These are phyloP conservation scores for Pollicipes pollicipes DNA, from an alignment of 1,140 invertebrate species.

Conservation along the genomic window DNA sequence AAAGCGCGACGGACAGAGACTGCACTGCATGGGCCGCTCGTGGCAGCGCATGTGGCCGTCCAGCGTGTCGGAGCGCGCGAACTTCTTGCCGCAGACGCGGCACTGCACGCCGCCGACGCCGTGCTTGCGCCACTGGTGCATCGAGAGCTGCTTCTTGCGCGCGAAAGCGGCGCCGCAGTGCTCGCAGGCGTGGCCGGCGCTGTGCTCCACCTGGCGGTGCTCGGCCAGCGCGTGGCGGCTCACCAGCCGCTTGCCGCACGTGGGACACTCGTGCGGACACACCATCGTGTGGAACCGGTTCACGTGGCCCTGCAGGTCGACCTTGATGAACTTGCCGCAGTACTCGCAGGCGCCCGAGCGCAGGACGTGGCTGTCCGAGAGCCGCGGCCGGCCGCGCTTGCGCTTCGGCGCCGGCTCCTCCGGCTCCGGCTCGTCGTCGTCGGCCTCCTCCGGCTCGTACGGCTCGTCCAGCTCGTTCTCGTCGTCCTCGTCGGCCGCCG, in stretches of 20 bases:
- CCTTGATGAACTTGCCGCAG: neutral
- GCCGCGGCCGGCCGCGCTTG: neutral
- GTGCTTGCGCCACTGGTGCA: neutral
- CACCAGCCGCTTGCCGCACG: neutral
- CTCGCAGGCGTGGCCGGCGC: neutral
- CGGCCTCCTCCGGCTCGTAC: too few relatives aligned
- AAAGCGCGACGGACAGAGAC: neutral
- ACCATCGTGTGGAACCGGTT: conserved; percentile 2
- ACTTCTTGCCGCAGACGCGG: neutral
- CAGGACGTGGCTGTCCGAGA: neutral
- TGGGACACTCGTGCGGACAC: neutral
- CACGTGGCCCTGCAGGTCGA: neutral
- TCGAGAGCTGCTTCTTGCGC: neutral
- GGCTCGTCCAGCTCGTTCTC: too few relatives aligned
- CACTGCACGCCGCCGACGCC: neutral
- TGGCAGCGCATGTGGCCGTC: neutral
- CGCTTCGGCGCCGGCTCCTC: neutral
- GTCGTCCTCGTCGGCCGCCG: too few relatives aligned
- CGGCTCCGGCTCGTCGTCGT: too few relatives aligned
- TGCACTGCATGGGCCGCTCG: neutral
- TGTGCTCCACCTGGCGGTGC: neutral
- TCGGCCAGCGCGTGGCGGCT: neutral
- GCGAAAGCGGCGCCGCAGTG: neutral
- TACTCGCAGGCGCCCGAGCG: neutral
- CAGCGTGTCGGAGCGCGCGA: neutral